Percentiles rank a stretch among this genome's conserved stretches.
phyloP scores from a whole-genome alignment of 2,113 vertebrate genomes.

The Elgaria multicarinata region DNA sequence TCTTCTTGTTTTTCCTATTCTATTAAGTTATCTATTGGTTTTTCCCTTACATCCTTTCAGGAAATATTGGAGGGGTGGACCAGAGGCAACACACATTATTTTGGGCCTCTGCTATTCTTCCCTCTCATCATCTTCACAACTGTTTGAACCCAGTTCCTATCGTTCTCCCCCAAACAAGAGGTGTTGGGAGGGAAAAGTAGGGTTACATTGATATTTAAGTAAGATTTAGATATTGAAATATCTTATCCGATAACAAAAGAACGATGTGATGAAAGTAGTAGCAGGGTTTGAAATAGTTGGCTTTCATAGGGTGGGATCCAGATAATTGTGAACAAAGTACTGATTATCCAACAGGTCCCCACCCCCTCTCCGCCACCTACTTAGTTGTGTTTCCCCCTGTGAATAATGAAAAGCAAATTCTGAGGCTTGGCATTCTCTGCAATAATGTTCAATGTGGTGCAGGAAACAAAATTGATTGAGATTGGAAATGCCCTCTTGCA shows the following conservation, averaged over 20 bases:
- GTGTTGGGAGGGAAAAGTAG: too few species aligned
- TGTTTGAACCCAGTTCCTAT: background rate
- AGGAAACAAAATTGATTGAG: background rate
- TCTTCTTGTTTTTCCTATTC: background rate
- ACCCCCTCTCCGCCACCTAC: too few species aligned
- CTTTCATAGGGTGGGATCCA: background rate
- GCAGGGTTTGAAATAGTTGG: background rate
- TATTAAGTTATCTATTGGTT: background rate
- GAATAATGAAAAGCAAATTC: background rate
- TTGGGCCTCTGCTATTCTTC: background rate
- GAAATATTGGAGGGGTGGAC: background rate
- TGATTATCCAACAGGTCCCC: background rate
- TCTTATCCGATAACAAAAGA: too few species aligned
- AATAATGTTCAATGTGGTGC: background rate
- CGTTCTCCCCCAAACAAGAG: background rate
- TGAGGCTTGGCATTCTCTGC: background rate
- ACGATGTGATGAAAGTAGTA: too few species aligned
- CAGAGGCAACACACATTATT: background rate
- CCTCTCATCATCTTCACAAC: background rate
- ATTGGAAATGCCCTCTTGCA: background rate
- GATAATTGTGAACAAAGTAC: background rate
- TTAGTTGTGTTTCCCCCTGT: background rate
- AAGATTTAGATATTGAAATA: too few species aligned
- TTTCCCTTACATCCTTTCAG: background rate
- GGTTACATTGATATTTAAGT: too few species aligned